Base-by-base conservation (phyloP, 2,113 vertebrate species). In the Pheucticus melanocephalus region DNA sequence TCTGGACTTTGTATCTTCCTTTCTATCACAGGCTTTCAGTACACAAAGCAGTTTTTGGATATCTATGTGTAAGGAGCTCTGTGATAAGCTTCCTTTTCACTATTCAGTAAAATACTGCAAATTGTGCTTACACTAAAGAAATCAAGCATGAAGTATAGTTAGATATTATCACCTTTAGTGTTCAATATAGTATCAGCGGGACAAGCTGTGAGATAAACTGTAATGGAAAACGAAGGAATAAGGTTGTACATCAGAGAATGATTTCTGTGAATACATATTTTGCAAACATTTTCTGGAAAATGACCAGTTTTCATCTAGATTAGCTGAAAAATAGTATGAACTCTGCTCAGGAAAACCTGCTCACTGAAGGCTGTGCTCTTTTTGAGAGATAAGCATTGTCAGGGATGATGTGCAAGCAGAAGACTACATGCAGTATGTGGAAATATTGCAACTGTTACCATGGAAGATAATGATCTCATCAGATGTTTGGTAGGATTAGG, bases 1-100 rank as follows among this genome's bases (percentile, higher is more conserved):
- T 71, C 70, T 56, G 56, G 66, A 76, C 76, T 88, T 82, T 81
- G 53, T n/a, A 71, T 83, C 87, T 91, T 79, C 51, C 50, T 82
- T 81, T 31, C 63, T 35, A 30, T 89, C 80, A 68, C 69, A 63
- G 47, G 42, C 76, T 96, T 89, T 95, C 53, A 42, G 92, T 87
- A 87, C n/a, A 84, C 48, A 86, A 93, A 82, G 53, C 33, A 68
- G 61, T 51, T 96, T 84, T 70, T 76, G 77, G 84, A 22, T 95
- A 72, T 94, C 88, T 86, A 35, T 93, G 90, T 93, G 77, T 45
- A 79, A 64, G 24, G 39, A 90, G 44, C 75, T 77, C 35, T 88
- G 60, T 3, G 94, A 92, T 96, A 95, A 94, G 27, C 73, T 88
- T 94, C 88, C 48, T 88, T 75, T 95, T 95, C 82, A 66, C 45